phyloP scores from a whole-genome alignment of 2,797 vertebrate species.

The Gastrophryne carolinensis region DNA sequence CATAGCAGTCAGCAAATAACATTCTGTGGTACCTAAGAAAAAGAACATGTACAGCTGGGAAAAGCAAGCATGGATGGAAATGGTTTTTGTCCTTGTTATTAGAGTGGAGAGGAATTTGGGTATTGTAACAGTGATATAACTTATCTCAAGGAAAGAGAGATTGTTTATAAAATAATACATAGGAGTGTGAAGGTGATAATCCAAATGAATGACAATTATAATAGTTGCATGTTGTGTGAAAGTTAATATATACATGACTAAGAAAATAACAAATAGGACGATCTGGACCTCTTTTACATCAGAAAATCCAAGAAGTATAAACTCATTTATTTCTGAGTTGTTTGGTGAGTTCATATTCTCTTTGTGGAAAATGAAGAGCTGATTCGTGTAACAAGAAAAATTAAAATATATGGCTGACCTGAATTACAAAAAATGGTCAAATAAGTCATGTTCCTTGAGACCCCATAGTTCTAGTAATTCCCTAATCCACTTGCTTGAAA shows the following conservation, averaged over 20 bases:
- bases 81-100: background rate
- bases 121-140: slow-evolving; percentile 34
- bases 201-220: background rate
- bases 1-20: slow-evolving; percentile 56
- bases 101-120: slow-evolving; percentile 29
- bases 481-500: too few relatives aligned
- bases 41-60: slow-evolving; percentile 57
- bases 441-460: too few relatives aligned
- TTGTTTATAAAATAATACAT: slow-evolving; percentile 50
- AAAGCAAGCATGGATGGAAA: slow-evolving; percentile 41
- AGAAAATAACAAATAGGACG: slow-evolving; percentile 22
- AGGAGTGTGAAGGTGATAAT: slow-evolving; percentile 29
- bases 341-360: background rate
- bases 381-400: too few relatives aligned
- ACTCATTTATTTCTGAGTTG: background rate
- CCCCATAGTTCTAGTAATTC: too few relatives aligned
- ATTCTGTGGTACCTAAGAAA: slow-evolving; percentile 55
- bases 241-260: slow-evolving; percentile 13
- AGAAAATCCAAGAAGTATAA: slow-evolving; percentile 32
- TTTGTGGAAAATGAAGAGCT: background rate
- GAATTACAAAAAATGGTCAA: too few relatives aligned
- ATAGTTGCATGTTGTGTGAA: slow-evolving; percentile 26
- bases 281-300: background rate
- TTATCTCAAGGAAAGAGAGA: slow-evolving; percentile 30
- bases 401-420: too few relatives aligned